Base-by-base conservation (phyloP, 2,113 vertebrate species). In the Cariama cristata region DNA sequence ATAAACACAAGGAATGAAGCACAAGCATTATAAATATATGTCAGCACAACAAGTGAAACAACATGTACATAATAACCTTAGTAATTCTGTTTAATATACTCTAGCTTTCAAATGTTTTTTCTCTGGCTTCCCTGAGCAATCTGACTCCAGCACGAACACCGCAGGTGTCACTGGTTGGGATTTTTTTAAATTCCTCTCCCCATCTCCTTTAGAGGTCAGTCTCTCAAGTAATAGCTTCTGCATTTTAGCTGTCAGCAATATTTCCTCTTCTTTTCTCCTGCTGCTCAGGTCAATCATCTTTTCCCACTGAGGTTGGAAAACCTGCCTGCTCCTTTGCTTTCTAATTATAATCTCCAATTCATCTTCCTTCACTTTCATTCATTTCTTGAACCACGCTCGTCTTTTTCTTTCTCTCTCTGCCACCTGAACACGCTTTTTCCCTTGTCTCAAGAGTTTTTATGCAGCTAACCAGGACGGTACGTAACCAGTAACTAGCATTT, bases 221-320 rank as follows among this genome's bases (percentile, higher is more conserved):
- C 95, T 96, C 93, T 97, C 96, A 96, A 97, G 93, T 93, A 95
- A 91, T 63, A 88, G 85, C 79, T 96, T 90, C 83, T 93, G 86
- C 66, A 86, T 96, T 95, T 96, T 86, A 93, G 88, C 88, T 96
- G 96, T 86, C 84, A 94, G 62, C 92, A 96, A 93, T 94, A 98
- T 94, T 98, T 97, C 96, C 89, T 95, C 66, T 67, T 93, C 86
- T 96, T 79, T 93, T 94, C 64, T 96, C 86, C 88, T 75, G 59
- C 90, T 85, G 59, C 86, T 96, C 86, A 90, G 96, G 93, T 96
- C 95, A 97, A 96, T 90, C 94, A 92, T 93, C 87, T 90, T 95
- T 94, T 82, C 90, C 93, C 97, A 95, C 71, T 68, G 94, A 93
- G 95, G 80, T 0, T 88, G 80, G 96, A 96, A 95, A 94, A 90